Evolutionary conservation across 2,113 vertebrate species (phyloP), one percentile per base, ranked within the genome.

Genomic region (Anhinga anhinga): DNA sequence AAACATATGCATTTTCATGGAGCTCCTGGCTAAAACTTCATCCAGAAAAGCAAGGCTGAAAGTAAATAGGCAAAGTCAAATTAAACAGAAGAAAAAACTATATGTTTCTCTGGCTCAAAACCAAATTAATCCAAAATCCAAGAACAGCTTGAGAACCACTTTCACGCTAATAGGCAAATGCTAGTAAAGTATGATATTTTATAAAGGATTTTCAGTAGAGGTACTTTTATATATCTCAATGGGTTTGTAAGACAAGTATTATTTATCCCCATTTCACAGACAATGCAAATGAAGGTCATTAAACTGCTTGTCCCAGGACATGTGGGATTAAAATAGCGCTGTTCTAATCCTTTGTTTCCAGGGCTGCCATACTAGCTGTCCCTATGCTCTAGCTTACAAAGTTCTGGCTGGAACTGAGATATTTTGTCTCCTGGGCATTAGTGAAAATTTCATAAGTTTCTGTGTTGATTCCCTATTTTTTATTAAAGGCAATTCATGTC

Each of bases 11-110:
- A 89, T n/a, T 73, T 52, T 85, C 50, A 45, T 86, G n/a, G 67
- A 97, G 79, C 29, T 92, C 19, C 91, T 80, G 76, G 25, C 13
- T 79, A 55, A 85, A 95, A 88, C 29, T 61, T 89, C 70, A 88
- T 76, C n/a, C 45, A 53, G 66, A 86, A 90, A 30, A 45, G 45
- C 22, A 90, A 83, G 11, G 15, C 13, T 89, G 89, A 91, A 86
- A 96, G 30, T 80, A 70, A 97, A 86, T 59, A 52, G 36, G 44
- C 21, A 85, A 96, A 95, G 82, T 58, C 15, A 95, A 95, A 97
- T 96, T 66, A 91, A 88, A 59, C 23, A 82, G 32, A 82, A 61
- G 11, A 13, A 29, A 85, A 49, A 89, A 58, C 32, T 78, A 40
- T 59, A 40, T 59, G 7, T 36, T 79, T 72, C 17, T 87, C 50